Percentiles rank a stretch among this genome's conserved stretches.
Evolutionary conservation across 2,888 invertebrate genomes (phyloP).

Genomic region (Eupithecia insigniata): DNA sequence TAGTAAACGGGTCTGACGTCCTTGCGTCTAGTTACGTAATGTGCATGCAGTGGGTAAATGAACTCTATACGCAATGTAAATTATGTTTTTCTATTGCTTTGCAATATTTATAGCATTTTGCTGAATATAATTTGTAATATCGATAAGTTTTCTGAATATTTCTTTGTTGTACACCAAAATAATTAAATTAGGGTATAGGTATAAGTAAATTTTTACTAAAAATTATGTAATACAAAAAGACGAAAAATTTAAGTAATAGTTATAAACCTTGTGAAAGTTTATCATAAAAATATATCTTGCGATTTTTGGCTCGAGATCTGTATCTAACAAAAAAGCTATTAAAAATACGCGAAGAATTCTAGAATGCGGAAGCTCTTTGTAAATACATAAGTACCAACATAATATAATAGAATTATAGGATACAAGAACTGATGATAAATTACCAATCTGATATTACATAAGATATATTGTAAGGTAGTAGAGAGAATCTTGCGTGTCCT

Average conservation of each 20-base stretch:
- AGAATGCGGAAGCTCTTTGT: constrained; percentile 2
- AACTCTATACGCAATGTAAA: constrained; percentile 19
- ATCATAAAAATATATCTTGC: background rate
- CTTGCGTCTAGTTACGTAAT: constrained; percentile 46
- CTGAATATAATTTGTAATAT: background rate
- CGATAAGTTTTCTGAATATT: background rate
- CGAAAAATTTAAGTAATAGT: too few species aligned
- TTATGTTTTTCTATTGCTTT: constrained; percentile 15
- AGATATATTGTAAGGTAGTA: constrained; percentile 27
- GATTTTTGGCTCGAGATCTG: background rate
- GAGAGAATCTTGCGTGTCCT: constrained; percentile 30
- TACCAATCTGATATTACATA: constrained; percentile 36
- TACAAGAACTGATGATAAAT: constrained; percentile 31
- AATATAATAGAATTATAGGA: constrained; percentile 3
- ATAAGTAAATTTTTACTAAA: too few species aligned
- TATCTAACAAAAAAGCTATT: too few species aligned
- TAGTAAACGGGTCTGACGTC: constrained; percentile 63
- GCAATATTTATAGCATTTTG: constrained; percentile 4
- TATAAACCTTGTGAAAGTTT: background rate
- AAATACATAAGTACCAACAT: background rate
- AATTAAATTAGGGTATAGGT: too few species aligned
- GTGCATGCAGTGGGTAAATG: constrained; percentile 30
- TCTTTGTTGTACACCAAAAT: background rate
- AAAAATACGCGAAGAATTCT: background rate
- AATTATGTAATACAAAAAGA: too few species aligned